phyloP scores from a whole-genome alignment of 2,113 vertebrate species.

The Corvus cornix region DNA sequence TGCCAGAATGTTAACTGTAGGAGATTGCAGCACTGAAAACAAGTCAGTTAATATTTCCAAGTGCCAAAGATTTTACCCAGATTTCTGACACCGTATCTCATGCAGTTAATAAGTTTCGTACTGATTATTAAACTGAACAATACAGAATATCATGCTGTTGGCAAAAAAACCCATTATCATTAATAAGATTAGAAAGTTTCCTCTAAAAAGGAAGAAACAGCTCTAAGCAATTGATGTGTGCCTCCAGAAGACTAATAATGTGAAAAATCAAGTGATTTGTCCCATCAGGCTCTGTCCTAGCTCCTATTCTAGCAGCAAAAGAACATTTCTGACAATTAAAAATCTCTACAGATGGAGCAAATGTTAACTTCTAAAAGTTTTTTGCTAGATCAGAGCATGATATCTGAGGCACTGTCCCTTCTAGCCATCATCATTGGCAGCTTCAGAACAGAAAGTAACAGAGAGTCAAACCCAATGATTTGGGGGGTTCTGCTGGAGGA shows the following conservation, averaged over 20 bases:
- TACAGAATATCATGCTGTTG: constrained; percentile 34
- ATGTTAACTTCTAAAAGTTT: not conserved
- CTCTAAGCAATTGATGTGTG: constrained; percentile 16
- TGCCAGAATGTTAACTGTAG: constrained; percentile 30
- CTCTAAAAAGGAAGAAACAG: constrained; percentile 32
- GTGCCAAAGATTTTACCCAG: constrained; percentile 44
- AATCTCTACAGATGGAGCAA: not conserved
- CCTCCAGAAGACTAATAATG: constrained; percentile 21
- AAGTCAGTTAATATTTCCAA: constrained; percentile 35
- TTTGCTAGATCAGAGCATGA: not conserved
- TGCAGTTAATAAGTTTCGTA: constrained; percentile 53
- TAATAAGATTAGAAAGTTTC: constrained; percentile 50
- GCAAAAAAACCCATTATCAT: constrained; percentile 27
- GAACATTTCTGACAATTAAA: not conserved
- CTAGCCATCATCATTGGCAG: not conserved
- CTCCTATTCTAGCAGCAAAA: not conserved
- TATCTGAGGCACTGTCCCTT: not conserved
- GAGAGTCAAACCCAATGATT: not conserved
- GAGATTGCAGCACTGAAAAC: constrained; percentile 14
- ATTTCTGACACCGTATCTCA: constrained; percentile 23
- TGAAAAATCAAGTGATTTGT: constrained; percentile 9
- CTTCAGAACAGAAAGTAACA: not conserved
- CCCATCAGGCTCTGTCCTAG: not conserved
- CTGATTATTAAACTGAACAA: constrained; percentile 53
- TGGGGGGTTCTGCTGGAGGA: not conserved